Conservation (phyloP, 2,888 invertebrate genomes). For the Orthonevra nobilis region DNA sequence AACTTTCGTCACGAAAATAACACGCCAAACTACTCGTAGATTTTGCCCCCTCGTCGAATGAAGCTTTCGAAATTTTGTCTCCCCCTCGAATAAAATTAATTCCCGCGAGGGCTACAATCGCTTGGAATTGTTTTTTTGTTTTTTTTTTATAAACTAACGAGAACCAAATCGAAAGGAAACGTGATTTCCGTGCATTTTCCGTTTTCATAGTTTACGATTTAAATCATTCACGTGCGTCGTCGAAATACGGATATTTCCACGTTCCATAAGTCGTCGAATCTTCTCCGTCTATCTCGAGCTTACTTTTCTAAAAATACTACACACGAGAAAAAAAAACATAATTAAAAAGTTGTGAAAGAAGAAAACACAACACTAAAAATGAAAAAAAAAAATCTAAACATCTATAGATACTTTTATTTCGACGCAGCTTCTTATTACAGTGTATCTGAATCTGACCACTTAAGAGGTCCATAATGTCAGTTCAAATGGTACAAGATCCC, state of each 20-base stretch:
- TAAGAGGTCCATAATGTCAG: conserved; percentile 44
- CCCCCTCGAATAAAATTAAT: neutral
- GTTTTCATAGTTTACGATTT: conserved; percentile 3
- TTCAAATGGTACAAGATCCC: conserved; percentile 19
- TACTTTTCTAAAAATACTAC: conserved; percentile 13
- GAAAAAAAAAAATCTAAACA: neutral
- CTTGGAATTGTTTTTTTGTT: too few relatives aligned
- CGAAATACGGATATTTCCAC: neutral
- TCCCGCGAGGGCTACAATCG: conserved; percentile 20
- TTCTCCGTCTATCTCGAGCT: neutral
- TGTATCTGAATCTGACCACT: conserved; percentile 30
- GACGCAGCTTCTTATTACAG: neutral
- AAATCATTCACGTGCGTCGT: conserved; percentile 38
- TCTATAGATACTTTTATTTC: neutral
- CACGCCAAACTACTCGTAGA: neutral
- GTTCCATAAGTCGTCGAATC: too few relatives aligned
- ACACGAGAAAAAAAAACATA: conserved; percentile 45
- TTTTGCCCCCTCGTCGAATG: neutral
- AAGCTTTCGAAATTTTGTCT: neutral
- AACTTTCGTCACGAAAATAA: conserved; percentile 22
- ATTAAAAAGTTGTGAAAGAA: conserved; percentile 35
- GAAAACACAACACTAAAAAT: neutral
- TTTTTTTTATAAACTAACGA: conserved; percentile 32
- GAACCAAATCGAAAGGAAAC: conserved; percentile 37
- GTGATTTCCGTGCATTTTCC: conserved; percentile 58